phyloP scores from a whole-genome alignment of 2,888 invertebrate genomes.

The Coelinius sp. region DNA sequence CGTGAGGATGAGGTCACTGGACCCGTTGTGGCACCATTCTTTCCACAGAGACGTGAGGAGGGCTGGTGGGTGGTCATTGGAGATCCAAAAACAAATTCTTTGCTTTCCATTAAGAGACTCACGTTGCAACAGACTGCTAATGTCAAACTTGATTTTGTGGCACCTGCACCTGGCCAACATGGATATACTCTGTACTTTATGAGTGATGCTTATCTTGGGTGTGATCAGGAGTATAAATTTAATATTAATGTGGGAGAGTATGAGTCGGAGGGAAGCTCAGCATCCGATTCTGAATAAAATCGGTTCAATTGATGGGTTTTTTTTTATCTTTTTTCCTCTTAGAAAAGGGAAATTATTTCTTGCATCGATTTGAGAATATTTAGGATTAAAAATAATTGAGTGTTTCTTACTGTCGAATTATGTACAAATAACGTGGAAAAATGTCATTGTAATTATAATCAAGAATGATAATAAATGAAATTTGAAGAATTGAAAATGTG shows the following conservation, averaged over 20 bases:
- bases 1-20: slow-evolving; percentile 97
- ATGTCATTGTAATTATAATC: neutral
- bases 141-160: slow-evolving; percentile 91
- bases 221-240: slow-evolving; percentile 99
- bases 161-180: slow-evolving; percentile 89
- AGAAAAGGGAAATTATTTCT: neutral
- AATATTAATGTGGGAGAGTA: slow-evolving; percentile 85
- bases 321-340: neutral
- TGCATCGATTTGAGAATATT: neutral
- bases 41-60: slow-evolving; percentile 94
- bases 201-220: slow-evolving; percentile 99
- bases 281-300: slow-evolving; percentile 74
- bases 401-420: neutral
- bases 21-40: slow-evolving; percentile 98
- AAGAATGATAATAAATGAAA: neutral
- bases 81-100: slow-evolving; percentile 92
- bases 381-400: neutral
- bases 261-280: slow-evolving; percentile 76
- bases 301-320: no score
- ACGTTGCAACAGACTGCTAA: slow-evolving; percentile 94
- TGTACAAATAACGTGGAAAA: neutral
- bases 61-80: slow-evolving; percentile 99
- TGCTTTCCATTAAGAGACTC: slow-evolving; percentile 96
- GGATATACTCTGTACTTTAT: slow-evolving; percentile 97
- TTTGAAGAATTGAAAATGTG: no score